phyloP scores from a whole-genome alignment of 2,797 vertebrate species.

The Zalophus californianus region DNA sequence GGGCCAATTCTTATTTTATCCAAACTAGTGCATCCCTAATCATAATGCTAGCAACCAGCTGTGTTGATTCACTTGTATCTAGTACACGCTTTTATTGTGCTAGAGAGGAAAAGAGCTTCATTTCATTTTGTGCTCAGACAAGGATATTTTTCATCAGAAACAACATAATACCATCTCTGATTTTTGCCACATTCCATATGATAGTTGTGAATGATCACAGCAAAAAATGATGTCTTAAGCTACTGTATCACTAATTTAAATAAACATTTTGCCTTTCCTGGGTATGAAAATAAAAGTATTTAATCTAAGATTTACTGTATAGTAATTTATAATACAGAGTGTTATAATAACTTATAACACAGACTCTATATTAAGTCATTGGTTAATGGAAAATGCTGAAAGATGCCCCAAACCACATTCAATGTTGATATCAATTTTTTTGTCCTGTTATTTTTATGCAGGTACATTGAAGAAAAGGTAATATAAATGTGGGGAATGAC shows the following conservation, averaged over 20 bases:
- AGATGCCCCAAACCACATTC: neutral
- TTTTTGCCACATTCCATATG: constrained; percentile 28
- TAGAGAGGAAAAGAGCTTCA: constrained; percentile 52
- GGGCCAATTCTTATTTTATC: constrained; percentile 78
- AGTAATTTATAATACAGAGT: neutral
- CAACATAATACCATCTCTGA: constrained; percentile 53
- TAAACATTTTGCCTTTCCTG: constrained; percentile 30
- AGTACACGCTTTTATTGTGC: constrained; percentile 12
- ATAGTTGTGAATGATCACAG: constrained; percentile 41
- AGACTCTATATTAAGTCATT: neutral
- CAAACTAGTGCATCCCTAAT: constrained; percentile 71
- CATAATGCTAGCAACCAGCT: constrained; percentile 77
- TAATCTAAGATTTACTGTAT: neutral
- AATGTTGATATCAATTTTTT: neutral
- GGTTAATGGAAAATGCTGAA: neutral
- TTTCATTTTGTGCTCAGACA: constrained; percentile 73
- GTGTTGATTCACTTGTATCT: constrained; percentile 72
- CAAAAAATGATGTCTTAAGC: neutral
- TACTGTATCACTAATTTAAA: constrained; percentile 15
- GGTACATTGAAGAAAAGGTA: neutral
- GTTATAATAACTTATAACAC: neutral
- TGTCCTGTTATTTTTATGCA: neutral
- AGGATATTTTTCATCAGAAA: constrained; percentile 76
- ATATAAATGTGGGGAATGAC: neutral
- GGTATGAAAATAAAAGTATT: constrained; percentile 17